Conservation (phyloP, 2,888 invertebrate species). For the Drosophila neotestacea region DNA sequence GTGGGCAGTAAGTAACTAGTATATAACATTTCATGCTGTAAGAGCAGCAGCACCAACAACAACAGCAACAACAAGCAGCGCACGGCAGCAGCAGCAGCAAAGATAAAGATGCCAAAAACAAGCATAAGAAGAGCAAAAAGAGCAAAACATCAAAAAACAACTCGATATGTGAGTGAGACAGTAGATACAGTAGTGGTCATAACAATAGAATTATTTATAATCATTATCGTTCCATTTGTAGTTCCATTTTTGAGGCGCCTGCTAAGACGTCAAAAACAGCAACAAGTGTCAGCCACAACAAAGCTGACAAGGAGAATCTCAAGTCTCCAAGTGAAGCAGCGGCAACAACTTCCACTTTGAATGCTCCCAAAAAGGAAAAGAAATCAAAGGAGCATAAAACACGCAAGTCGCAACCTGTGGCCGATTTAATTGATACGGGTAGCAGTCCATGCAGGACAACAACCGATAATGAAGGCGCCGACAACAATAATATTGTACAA, state of each 20-base stretch:
- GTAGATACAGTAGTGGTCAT: too few relatives aligned
- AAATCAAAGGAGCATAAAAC: slow-evolving; percentile 73
- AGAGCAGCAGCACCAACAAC: slow-evolving; percentile 81
- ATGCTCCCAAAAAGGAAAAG: slow-evolving; percentile 81
- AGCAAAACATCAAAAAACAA: slow-evolving; percentile 86
- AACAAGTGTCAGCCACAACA: slow-evolving; percentile 41
- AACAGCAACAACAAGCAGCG: slow-evolving; percentile 32
- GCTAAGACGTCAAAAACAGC: slow-evolving; percentile 46
- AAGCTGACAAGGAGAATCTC: slow-evolving; percentile 56
- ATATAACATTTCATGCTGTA: slow-evolving; percentile 81
- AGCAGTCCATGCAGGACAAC: slow-evolving; percentile 47
- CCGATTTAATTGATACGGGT: slow-evolving; percentile 57
- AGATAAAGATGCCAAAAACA: slow-evolving; percentile 83
- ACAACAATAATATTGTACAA: slow-evolving; percentile 47
- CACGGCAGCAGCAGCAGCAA: slow-evolving; percentile 67
- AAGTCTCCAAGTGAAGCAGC: slow-evolving; percentile 48
- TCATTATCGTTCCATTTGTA: slow-evolving; percentile 24
- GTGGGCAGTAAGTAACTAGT: slow-evolving; percentile 87
- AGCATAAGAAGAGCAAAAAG: slow-evolving; percentile 89
- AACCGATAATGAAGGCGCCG: slow-evolving; percentile 29
- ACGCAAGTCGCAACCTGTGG: slow-evolving; percentile 40
- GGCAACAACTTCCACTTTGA: slow-evolving; percentile 9
- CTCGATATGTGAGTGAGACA: slow-evolving; percentile 89
- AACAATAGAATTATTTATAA: too few relatives aligned
- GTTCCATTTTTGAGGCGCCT: slow-evolving; percentile 75